Evolutionary conservation across 2,113 vertebrate species (phyloP).

Genomic region (Xiphorhynchus elegans): DNA sequence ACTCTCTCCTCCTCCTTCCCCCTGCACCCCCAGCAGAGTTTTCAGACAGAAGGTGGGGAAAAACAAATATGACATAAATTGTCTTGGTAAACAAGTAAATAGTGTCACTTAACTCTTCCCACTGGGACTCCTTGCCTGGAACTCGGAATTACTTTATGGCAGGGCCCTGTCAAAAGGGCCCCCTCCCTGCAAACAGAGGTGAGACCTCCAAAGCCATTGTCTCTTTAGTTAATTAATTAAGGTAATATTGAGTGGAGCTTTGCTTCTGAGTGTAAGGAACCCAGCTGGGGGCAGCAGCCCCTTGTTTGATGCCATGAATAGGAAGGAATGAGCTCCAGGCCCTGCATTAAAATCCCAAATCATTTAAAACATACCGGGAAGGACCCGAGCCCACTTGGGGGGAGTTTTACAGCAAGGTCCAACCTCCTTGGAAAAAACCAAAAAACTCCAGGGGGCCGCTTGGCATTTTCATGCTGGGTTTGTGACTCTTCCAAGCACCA

Average conservation of each 20-base stretch:
- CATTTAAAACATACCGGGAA: neutral
- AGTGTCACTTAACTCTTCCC: conserved; percentile 25
- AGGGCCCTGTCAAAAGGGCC: conserved; percentile 31
- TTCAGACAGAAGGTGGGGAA: neutral
- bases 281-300: conserved; percentile 50
- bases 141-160: conserved; percentile 56
- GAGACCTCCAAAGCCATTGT: conserved; percentile 66
- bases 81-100: conserved; percentile 58
- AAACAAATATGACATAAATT: conserved; percentile 34
- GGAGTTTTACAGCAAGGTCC: neutral
- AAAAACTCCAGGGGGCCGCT: neutral
- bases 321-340: conserved; percentile 35
- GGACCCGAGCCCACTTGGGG: neutral
- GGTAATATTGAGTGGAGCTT: conserved; percentile 64
- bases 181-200: conserved; percentile 52
- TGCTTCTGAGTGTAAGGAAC: conserved; percentile 53
- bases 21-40: neutral
- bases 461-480: neutral
- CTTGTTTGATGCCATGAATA: conserved; percentile 13
- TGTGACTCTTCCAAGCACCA: neutral
- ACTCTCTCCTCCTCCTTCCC: neutral
- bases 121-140: neutral
- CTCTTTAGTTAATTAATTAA: conserved; percentile 74
- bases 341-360: conserved; percentile 26
- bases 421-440: neutral